Evolutionary conservation across 2,797 vertebrate genomes (phyloP), one percentile per base, ranked within the genome.

Genomic region (Eutrigla gurnardus): DNA sequence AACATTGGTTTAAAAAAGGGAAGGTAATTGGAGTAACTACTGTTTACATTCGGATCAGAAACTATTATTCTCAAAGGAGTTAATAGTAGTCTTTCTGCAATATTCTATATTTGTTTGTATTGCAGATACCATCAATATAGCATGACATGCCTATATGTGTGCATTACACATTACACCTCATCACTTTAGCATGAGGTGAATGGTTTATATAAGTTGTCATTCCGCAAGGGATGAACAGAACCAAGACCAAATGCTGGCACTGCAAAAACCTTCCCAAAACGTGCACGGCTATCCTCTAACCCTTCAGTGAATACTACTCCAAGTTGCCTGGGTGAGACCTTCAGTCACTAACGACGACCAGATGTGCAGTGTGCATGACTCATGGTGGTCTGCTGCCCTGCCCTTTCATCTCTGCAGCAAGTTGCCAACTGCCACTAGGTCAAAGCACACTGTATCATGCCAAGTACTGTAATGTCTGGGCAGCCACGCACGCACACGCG

Each of bases 351-450:
- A 91, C 73, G 25, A 67, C 37, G 78, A 71, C 70, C 85, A 89
- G 86, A 89, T 91, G 88, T 92, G 86, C 43, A 3, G 60, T 9
- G 65, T 70, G 78, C 63, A 74, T 82, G 89, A 90, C 76, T 90
- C 88, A 84, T 55, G 68, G 53, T 15, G 76, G 47, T 72, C 68
- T 64, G 78, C 61, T 77, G 85, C 84, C 87, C 85, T 88, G 67
- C 78, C 84, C 84, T 86, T 88, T 88, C 81, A 90, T 89, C 87
- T 66, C 81, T 82, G 82, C 84, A 86, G 67, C 78, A 75, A 86
- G 67, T 77, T 81, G 60, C 73, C 83, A 82, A 86, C 65, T 79
- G 83, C 77, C 84, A 85, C 75, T 36, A 17, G 85, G 84, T 87
- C 78, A 85, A 65, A 83, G 77, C 73, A 42, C 81, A 54, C 12